phyloP scores from a whole-genome alignment of 2,888 invertebrate genomes.

The Drosophila flavopinicola region DNA sequence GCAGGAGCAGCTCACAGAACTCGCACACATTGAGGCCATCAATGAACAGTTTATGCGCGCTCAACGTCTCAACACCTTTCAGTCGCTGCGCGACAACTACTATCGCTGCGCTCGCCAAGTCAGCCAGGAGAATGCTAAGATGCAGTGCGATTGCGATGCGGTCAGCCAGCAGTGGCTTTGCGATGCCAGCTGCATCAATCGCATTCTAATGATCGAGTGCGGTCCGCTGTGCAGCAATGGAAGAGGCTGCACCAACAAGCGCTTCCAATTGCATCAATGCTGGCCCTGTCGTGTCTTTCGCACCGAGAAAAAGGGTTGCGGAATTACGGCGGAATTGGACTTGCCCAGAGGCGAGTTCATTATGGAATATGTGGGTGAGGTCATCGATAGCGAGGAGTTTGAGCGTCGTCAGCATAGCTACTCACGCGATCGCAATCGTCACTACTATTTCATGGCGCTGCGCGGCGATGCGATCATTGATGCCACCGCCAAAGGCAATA shows the following conservation, averaged over 20 bases:
- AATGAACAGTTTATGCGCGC: conserved; percentile 81
- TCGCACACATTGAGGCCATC: conserved; percentile 80
- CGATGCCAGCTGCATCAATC: conserved; percentile 97
- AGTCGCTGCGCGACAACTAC: conserved; percentile 92
- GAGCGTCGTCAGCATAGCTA: conserved; percentile 94
- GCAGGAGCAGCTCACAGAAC: conserved; percentile 75
- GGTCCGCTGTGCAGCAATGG: conserved; percentile 95
- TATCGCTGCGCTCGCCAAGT: conserved; percentile 93
- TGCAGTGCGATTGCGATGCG: conserved; percentile 97
- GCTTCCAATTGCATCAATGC: conserved; percentile 95
- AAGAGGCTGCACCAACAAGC: conserved; percentile 96
- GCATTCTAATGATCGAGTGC: conserved; percentile 99
- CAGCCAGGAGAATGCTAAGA: conserved; percentile 95
- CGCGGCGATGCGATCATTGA: conserved; percentile 97
- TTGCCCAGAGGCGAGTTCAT: conserved; percentile 91
- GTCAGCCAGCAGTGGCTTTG: conserved; percentile 95
- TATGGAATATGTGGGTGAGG: conserved; percentile 99
- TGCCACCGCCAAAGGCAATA: conserved; percentile 97
- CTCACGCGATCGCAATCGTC: conserved; percentile 94
- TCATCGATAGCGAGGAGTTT: conserved; percentile 95
- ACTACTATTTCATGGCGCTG: conserved; percentile 99
- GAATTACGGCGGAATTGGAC: conserved; percentile 87
- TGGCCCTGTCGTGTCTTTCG: conserved; percentile 93
- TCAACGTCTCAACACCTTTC: conserved; percentile 89
- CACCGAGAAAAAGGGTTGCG: conserved; percentile 98